phyloP scores from a whole-genome alignment of 2,888 invertebrate genomes.

The Chironomus tentans region DNA sequence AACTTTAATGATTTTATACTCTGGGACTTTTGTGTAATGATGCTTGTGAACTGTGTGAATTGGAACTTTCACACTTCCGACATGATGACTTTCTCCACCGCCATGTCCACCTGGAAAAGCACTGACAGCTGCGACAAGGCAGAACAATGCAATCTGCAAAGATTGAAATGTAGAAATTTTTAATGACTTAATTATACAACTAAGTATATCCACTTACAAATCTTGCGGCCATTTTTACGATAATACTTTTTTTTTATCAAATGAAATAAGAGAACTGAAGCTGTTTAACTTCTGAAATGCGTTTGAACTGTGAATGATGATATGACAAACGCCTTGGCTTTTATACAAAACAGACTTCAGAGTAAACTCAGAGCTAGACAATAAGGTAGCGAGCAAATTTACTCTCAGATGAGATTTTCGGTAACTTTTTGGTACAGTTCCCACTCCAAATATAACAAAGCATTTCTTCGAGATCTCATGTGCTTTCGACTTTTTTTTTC shows the following conservation, averaged over 20 bases:
- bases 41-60: conserved; percentile 12
- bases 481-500: conserved; percentile 14
- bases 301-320: conserved; percentile 13
- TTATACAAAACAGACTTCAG: background rate
- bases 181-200: background rate
- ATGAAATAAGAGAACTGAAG: background rate
- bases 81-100: background rate
- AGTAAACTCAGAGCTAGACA: background rate
- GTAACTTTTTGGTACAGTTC: background rate
- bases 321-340: conserved; percentile 1
- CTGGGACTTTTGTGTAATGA: conserved; percentile 9
- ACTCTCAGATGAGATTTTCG: background rate
- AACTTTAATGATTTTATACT: conserved; percentile 12
- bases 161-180: background rate
- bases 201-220: conserved; percentile 1
- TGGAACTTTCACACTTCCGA: conserved; percentile 3
- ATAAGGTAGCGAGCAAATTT: background rate
- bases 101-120: conserved; percentile 8
- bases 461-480: no score
- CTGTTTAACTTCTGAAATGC: background rate
- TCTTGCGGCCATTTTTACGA: background rate
- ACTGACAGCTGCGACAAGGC: background rate
- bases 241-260: background rate
- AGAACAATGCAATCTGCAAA: background rate
- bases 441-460: background rate